Evolutionary conservation across 1,140 invertebrate genomes (phyloP), one percentile per base, ranked within the genome.

Genomic region (Cydia fagiglandana): DNA sequence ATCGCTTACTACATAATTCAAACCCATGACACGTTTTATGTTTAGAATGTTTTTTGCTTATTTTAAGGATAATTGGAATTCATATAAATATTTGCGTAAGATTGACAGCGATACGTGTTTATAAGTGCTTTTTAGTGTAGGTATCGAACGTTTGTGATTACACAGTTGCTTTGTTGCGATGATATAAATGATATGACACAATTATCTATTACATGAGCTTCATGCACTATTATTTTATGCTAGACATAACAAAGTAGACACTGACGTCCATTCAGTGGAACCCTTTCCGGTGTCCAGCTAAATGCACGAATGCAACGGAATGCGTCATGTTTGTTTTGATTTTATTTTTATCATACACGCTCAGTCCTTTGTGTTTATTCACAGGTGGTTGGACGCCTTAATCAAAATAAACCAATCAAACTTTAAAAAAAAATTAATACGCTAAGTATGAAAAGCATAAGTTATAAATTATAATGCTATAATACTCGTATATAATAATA

Each of bases 271-370:
- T 17, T 70, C 12, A 66, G 13, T 38, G 12, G 5, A n/a, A 45
- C 38, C 15, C 66, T 41, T 70, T 70, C 66, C 66, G 66, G 38
- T 70, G 34, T 70, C 15, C 66, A 70, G 56, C 56, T 61, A 24
- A 61, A 24, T 20, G 6, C 5, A n/a, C 13, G 30, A 41, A 70
- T 41, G 30, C 66, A 70, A 20, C 15, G 66, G 66, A 70, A 70
- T 70, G 66, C 66, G 66, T 70, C 66, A 70, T 17, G n/a, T 70
- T 66, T 66, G 64, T 66, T 70, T 70, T 70, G 34, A 17, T 70
- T 70, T 70, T 70, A 38, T 70, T 70, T 68, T 70, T 70, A 70
- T 70, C 66, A 17, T 41, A 4, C n/a, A 70, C 66, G 66, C 34
- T 70, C 34, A 15, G 15, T 70, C 17, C 34, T 70, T 70, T 70